Conservation (phyloP, 2,113 vertebrate genomes). For the Chaenogobius annularis region DNA sequence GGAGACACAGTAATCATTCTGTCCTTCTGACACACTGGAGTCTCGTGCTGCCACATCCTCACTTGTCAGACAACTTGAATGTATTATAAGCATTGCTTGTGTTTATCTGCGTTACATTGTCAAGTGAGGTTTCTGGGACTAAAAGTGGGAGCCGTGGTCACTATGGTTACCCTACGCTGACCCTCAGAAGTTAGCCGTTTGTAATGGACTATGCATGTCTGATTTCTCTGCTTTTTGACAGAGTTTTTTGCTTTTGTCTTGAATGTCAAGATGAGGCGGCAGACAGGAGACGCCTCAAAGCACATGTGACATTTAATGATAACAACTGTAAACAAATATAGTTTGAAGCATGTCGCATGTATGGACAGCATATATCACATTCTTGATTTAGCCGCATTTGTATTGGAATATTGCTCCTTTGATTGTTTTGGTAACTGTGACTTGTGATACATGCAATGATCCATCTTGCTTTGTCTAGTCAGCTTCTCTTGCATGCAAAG, state of each 20-base stretch:
- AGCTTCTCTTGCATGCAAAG: background rate
- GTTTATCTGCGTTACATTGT: constrained; percentile 43
- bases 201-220: constrained; percentile 54
- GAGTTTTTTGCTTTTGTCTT: constrained; percentile 18
- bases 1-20: constrained; percentile 11
- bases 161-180: constrained; percentile 53
- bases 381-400: background rate
- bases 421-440: background rate
- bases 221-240: constrained; percentile 6
- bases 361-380: background rate
- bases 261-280: constrained; percentile 15
- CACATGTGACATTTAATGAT: background rate
- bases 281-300: constrained; percentile 1
- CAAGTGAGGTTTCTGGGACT: constrained; percentile 49
- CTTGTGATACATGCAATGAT: background rate
- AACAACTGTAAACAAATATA: background rate
- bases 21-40: constrained; percentile 22
- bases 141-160: constrained; percentile 51
- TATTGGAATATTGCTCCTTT: background rate
- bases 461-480: background rate
- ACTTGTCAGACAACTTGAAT: constrained; percentile 58
- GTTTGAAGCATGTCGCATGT: background rate
- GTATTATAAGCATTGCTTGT: constrained; percentile 45
- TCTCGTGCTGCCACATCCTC: constrained; percentile 8
- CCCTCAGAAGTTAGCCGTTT: constrained; percentile 29